Evolutionary conservation across 2,797 vertebrate genomes (phyloP).

Genomic region (Arremon brunneinucha): DNA sequence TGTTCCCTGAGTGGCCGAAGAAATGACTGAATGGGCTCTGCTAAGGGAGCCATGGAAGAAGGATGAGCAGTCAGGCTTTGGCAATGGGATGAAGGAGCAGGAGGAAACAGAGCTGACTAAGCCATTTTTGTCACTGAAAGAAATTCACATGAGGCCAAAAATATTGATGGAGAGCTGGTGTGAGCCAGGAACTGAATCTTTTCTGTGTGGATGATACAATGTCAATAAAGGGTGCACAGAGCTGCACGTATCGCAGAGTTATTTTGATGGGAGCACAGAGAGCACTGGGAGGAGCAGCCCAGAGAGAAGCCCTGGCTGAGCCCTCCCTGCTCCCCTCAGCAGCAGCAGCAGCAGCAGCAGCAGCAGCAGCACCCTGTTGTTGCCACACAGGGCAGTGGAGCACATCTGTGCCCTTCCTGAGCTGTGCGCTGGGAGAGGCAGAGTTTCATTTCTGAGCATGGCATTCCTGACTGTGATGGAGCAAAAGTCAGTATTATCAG

Average conservation of each 20-base stretch:
- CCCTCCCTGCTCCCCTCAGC: not conserved
- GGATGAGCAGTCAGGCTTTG: not conserved
- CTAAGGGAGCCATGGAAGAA: not conserved
- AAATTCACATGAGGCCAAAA: not conserved
- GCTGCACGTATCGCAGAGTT: not conserved
- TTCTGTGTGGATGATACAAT: not conserved
- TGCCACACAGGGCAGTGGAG: not conserved
- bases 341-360: not conserved
- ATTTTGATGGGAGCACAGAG: not conserved
- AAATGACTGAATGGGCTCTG: not conserved
- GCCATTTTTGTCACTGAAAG: not conserved
- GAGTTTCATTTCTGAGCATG: not conserved
- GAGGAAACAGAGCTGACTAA: not conserved
- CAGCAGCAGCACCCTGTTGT: not conserved
- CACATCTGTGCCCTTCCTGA: not conserved
- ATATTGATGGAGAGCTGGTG: not conserved
- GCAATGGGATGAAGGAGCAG: not conserved
- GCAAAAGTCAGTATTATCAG: not conserved
- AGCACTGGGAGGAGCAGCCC: not conserved
- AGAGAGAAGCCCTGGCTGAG: not conserved
- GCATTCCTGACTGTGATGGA: not conserved
- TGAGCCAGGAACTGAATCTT: not conserved
- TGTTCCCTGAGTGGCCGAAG: not conserved
- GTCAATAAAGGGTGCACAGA: not conserved
- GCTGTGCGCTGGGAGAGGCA: not conserved